These are phyloP conservation scores for Sylvilagus floridanus DNA, from an alignment of 2,797 vertebrate genomes.

Conservation along the genomic window DNA sequence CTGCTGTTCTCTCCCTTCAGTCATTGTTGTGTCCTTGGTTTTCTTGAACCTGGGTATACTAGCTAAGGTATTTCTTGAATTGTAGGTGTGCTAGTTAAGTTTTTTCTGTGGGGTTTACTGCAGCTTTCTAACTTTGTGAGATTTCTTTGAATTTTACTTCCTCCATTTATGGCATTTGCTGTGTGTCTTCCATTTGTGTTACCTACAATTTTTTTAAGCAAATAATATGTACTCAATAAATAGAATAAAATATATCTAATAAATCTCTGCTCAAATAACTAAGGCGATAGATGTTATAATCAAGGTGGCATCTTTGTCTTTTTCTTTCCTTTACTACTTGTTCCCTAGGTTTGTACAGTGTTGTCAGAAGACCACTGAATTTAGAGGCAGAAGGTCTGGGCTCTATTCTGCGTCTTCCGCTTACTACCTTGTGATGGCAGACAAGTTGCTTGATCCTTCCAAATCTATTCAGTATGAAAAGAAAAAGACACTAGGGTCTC, in stretches of 20 bases:
- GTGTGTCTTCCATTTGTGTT: background rate
- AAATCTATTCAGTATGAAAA: slow-evolving; percentile 6
- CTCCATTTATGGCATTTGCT: background rate
- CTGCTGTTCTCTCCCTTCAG: background rate
- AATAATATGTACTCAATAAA: background rate
- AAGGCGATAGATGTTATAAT: slow-evolving; percentile 49
- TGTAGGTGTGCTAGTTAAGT: background rate
- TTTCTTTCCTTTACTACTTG: background rate
- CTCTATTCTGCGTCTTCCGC: background rate
- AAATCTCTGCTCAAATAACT: slow-evolving; percentile 36
- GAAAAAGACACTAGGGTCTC: background rate
- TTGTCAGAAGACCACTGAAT: slow-evolving; percentile 40
- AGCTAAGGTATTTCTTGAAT: background rate
- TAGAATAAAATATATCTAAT: background rate
- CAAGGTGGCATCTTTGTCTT: background rate
- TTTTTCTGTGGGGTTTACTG: slow-evolving; percentile 36
- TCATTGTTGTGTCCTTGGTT: slow-evolving; percentile 13
- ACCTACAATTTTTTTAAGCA: slow-evolving; percentile 15
- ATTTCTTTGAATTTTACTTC: slow-evolving; percentile 47
- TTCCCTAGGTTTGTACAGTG: background rate
- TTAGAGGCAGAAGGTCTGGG: background rate
- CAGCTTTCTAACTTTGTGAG: slow-evolving; percentile 10
- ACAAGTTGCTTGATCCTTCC: slow-evolving; percentile 14
- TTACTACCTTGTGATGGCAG: background rate
- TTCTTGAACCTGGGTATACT: background rate